Evolutionary conservation across 2,888 invertebrate species (phyloP).

Genomic region (Brenthis ino): DNA sequence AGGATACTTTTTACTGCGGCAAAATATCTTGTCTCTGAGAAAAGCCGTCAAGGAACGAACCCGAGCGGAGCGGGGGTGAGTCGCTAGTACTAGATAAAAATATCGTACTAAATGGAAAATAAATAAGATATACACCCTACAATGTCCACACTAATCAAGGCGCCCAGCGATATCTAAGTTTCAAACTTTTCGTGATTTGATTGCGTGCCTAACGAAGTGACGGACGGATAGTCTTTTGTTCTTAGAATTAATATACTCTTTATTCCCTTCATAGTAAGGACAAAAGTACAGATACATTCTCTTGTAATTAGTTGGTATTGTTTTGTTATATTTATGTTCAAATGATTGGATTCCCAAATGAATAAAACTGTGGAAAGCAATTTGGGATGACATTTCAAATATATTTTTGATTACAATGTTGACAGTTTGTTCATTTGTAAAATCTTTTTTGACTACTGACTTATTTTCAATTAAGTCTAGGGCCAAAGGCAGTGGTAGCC

Average conservation of each 20-base stretch:
- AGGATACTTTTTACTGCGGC: no score
- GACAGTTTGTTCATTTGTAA: no score
- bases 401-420: no score
- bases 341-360: not conserved
- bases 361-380: no score
- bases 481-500: no score
- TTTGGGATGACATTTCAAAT: no score
- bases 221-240: slow-evolving; percentile 48
- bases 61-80: no score
- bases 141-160: slow-evolving; percentile 61
- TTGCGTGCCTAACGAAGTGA: slow-evolving; percentile 70
- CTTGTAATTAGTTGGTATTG: slow-evolving; percentile 20
- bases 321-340: slow-evolving; percentile 6
- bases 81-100: not conserved
- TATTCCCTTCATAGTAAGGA: not conserved
- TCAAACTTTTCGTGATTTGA: slow-evolving; percentile 71
- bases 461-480: no score
- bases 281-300: slow-evolving; percentile 8
- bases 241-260: slow-evolving; percentile 32
- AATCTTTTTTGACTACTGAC: no score
- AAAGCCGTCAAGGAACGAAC: no score
- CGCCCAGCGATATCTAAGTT: slow-evolving; percentile 68
- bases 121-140: slow-evolving; percentile 43
- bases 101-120: not conserved
- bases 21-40: no score